These are phyloP conservation scores for Nesidiocoris tenuis DNA, from an alignment of 2,888 invertebrate species.

Conservation along the genomic window DNA sequence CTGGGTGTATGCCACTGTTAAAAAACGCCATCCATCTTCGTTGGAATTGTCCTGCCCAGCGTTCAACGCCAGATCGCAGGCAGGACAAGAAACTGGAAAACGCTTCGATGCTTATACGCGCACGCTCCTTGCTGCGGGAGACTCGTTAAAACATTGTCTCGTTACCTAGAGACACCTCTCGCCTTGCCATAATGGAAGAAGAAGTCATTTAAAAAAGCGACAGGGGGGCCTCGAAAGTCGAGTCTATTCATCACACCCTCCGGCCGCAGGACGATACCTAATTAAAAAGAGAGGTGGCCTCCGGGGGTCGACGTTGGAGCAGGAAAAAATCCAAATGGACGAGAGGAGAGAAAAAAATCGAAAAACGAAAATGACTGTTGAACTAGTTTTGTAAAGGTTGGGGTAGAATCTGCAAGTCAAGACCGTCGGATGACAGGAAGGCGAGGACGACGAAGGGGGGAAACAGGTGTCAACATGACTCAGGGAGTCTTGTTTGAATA, in stretches of 20 bases:
- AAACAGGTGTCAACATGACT: constrained; percentile 38
- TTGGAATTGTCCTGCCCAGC: too few relatives aligned
- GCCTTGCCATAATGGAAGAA: constrained; percentile 37
- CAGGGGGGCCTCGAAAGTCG: constrained; percentile 25
- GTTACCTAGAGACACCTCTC: constrained; percentile 32
- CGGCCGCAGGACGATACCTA: constrained; percentile 28
- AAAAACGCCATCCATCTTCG: too few relatives aligned
- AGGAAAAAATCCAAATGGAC: constrained; percentile 2
- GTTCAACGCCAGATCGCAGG: not conserved
- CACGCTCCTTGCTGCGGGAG: not conserved
- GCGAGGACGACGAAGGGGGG: constrained; percentile 14
- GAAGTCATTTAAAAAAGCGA: constrained; percentile 43
- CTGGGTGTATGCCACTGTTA: too few relatives aligned
- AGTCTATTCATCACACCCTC: constrained; percentile 36
- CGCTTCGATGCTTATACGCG: not conserved
- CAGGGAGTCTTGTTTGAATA: not conserved
- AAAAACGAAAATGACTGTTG: constrained; percentile 36
- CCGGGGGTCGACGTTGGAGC: constrained; percentile 19
- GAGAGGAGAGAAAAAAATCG: not conserved
- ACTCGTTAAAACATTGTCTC: constrained; percentile 39
- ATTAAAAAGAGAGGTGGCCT: constrained; percentile 37
- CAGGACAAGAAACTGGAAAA: not conserved
- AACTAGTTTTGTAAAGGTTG: constrained; percentile 39
- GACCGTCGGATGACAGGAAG: not conserved
- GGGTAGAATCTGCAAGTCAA: constrained; percentile 44